Percentiles rank a stretch among this genome's conserved stretches.
Evolutionary conservation across 2,888 invertebrate genomes (phyloP).

Genomic region (Lepidocyrtoides sp.): DNA sequence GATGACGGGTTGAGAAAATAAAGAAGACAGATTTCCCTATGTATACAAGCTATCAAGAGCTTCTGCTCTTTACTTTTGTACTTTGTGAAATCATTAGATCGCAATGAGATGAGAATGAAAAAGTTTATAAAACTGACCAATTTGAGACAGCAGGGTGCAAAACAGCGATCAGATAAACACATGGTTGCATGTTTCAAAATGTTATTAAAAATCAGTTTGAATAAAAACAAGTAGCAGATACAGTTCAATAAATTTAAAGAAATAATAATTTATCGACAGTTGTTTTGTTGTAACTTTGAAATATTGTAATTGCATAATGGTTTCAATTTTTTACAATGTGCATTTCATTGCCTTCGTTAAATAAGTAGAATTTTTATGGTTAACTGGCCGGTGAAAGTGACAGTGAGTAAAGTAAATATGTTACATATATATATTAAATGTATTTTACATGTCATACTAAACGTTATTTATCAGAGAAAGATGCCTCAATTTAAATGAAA

Average conservation of each 20-base stretch:
- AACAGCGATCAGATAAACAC: conserved; percentile 57
- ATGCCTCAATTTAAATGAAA: too few relatives aligned
- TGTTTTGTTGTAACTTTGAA: too few relatives aligned
- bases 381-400: too few relatives aligned
- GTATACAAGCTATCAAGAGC: conserved; percentile 42
- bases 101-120: background rate
- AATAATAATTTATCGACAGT: too few relatives aligned
- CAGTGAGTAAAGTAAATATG: too few relatives aligned
- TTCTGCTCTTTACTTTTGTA: conserved; percentile 57
- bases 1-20: conserved; percentile 48
- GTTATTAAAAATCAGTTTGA: background rate
- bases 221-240: background rate
- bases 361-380: too few relatives aligned
- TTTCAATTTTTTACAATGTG: too few relatives aligned
- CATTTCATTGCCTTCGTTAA: too few relatives aligned
- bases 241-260: background rate
- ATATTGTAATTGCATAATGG: too few relatives aligned
- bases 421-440: too few relatives aligned
- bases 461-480: too few relatives aligned
- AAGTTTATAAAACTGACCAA: conserved; percentile 50
- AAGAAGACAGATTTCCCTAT: conserved; percentile 63
- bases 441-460: too few relatives aligned
- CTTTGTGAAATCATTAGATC: conserved; percentile 38
- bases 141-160: conserved; percentile 65
- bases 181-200: background rate